Conservation (phyloP, 2,888 invertebrate species). For the Macrophya alboannulata region DNA sequence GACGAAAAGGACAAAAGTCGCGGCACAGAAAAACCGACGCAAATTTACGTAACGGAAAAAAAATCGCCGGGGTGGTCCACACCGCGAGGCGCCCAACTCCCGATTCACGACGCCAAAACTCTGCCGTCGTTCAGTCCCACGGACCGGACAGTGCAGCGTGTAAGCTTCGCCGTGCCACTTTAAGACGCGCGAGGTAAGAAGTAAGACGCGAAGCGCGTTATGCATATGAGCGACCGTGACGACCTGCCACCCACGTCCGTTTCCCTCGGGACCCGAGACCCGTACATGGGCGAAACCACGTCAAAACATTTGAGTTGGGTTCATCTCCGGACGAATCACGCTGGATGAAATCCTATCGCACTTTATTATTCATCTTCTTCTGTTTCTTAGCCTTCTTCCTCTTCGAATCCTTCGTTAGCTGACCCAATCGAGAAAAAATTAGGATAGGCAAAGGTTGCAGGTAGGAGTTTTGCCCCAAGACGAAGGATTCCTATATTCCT, state of each 20-base stretch:
- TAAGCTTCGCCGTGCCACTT: conserved; percentile 51
- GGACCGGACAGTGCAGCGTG: conserved; percentile 56
- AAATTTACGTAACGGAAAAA: conserved; percentile 54
- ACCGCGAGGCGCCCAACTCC: conserved; percentile 30
- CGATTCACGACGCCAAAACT: conserved; percentile 20
- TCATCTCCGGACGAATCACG: conserved; percentile 57
- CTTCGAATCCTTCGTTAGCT: conserved; percentile 5
- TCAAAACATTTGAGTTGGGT: conserved; percentile 73
- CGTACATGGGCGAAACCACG: conserved; percentile 61
- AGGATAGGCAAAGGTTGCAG: conserved; percentile 32
- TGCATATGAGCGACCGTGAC: conserved; percentile 59
- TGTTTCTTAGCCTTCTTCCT: background rate
- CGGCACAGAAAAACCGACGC: conserved; percentile 37
- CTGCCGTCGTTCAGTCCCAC: conserved; percentile 51
- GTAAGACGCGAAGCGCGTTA: conserved; percentile 59
- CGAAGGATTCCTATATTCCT: background rate
- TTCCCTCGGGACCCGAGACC: conserved; percentile 39
- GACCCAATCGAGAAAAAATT: conserved; percentile 32
- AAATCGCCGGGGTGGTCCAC: conserved; percentile 52
- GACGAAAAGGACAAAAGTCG: conserved; percentile 25
- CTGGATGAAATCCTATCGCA: conserved; percentile 7
- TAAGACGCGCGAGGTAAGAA: conserved; percentile 61
- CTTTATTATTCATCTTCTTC: background rate
- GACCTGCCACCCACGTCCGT: conserved; percentile 57
- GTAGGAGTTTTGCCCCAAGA: background rate